Percentiles rank a stretch among this genome's conserved stretches.
Conservation (phyloP, 2,113 vertebrate genomes). For the Pterocles burchelli region DNA sequence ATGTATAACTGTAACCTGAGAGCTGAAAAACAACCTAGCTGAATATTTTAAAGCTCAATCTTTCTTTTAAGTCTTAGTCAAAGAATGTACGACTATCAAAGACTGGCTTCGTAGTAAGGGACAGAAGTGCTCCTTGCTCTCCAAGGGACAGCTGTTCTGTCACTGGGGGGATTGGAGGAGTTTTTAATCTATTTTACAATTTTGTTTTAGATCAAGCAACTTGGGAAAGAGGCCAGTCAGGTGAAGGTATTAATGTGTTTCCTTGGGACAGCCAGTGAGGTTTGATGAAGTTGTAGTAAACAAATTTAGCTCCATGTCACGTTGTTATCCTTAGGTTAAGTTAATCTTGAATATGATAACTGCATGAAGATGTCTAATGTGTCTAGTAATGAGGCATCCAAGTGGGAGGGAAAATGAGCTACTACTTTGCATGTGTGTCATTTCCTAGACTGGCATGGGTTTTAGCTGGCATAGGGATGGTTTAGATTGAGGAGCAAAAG, state of each 20-base stretch:
- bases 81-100: neutral
- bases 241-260: neutral
- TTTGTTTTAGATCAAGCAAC: neutral
- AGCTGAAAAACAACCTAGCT: neutral
- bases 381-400: neutral
- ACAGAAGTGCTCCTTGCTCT: neutral
- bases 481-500: neutral
- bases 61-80: neutral
- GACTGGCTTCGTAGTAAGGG: neutral
- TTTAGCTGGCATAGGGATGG: neutral
- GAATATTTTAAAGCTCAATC: neutral
- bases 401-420: fast-evolving
- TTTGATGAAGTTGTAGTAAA: neutral
- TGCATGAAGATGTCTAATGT: too few relatives aligned
- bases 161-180: fast-evolving
- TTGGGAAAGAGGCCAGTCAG: neutral
- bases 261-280: neutral
- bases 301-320: neutral
- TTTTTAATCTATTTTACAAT: neutral
- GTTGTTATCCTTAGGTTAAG: neutral
- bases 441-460: neutral
- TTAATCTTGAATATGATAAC: neutral
- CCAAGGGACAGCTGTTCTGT: neutral
- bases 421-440: neutral
- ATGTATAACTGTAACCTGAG: neutral